Conservation (phyloP, 2,888 invertebrate genomes). For the Petrolisthes manimaculis region DNA sequence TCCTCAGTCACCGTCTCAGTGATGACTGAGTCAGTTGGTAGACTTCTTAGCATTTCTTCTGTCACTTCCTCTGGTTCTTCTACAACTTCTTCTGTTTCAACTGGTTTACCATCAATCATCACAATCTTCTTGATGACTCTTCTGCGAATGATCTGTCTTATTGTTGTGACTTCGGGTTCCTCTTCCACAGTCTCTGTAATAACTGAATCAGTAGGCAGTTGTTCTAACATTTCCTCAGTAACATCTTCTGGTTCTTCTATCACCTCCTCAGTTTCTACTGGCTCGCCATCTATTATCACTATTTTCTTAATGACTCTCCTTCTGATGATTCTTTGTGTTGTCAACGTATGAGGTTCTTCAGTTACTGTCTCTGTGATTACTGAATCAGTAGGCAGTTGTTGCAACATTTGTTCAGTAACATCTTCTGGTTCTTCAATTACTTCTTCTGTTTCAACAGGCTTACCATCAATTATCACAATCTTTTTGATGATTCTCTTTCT, state of each 20-base stretch:
- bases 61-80: slow-evolving; percentile 38
- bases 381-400: slow-evolving; percentile 22
- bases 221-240: slow-evolving; percentile 44
- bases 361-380: slow-evolving; percentile 37
- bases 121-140: slow-evolving; percentile 55
- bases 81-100: slow-evolving; percentile 42
- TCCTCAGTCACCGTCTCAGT: not conserved
- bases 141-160: slow-evolving; percentile 24
- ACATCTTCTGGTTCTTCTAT: slow-evolving; percentile 56
- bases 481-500: slow-evolving; percentile 53
- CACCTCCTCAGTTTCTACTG: slow-evolving; percentile 56
- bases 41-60: slow-evolving; percentile 28
- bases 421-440: slow-evolving; percentile 50
- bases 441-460: slow-evolving; percentile 63
- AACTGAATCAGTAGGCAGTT: slow-evolving; percentile 23
- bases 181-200: slow-evolving; percentile 32
- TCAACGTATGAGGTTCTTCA: slow-evolving; percentile 47
- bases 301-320: slow-evolving; percentile 55
- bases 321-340: slow-evolving; percentile 33
- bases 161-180: slow-evolving; percentile 31
- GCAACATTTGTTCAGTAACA: slow-evolving; percentile 41
- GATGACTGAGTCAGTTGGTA: slow-evolving; percentile 16
- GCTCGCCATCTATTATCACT: slow-evolving; percentile 54
- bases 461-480: slow-evolving; percentile 55
- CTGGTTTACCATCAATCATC: slow-evolving; percentile 51